Evolutionary conservation across 1,140 invertebrate genomes (phyloP).

Genomic region (Venturia canescens): DNA sequence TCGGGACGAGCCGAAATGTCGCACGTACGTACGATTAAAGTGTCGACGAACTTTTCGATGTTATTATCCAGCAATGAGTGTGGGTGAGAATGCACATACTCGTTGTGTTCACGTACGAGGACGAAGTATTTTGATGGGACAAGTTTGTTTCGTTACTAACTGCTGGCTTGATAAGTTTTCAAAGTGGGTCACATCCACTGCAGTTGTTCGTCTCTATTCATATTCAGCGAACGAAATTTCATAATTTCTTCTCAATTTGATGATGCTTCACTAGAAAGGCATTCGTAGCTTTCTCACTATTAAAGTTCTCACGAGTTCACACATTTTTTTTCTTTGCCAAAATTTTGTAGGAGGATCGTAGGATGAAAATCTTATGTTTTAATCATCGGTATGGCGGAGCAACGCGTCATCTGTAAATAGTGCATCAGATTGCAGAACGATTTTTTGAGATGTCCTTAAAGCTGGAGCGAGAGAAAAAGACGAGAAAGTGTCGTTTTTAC

Average conservation of each 20-base stretch:
- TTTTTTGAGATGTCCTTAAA: not conserved
- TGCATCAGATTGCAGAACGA: not conserved
- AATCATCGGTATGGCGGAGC: too few relatives aligned
- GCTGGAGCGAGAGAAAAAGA: not conserved
- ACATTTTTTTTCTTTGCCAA: too few relatives aligned
- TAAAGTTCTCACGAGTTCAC: too few relatives aligned
- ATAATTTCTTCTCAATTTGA: not conserved
- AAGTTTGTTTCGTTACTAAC: not conserved
- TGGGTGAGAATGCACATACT: not conserved
- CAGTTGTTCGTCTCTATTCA: not conserved
- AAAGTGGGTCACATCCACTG: not conserved
- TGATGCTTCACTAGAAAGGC: not conserved
- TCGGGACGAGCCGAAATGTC: not conserved
- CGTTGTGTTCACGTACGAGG: not conserved
- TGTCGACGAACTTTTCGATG: not conserved
- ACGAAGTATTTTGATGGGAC: not conserved
- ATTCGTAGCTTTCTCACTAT: not conserved
- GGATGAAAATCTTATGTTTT: too few relatives aligned
- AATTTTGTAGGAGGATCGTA: too few relatives aligned
- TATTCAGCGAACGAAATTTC: not conserved
- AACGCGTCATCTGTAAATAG: too few relatives aligned
- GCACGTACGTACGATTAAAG: not conserved
- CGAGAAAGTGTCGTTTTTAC: not conserved
- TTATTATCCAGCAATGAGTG: slow-evolving; percentile 4
- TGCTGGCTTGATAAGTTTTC: not conserved